phyloP scores from a whole-genome alignment of 2,888 invertebrate species.

The Amorpha juglandis region DNA sequence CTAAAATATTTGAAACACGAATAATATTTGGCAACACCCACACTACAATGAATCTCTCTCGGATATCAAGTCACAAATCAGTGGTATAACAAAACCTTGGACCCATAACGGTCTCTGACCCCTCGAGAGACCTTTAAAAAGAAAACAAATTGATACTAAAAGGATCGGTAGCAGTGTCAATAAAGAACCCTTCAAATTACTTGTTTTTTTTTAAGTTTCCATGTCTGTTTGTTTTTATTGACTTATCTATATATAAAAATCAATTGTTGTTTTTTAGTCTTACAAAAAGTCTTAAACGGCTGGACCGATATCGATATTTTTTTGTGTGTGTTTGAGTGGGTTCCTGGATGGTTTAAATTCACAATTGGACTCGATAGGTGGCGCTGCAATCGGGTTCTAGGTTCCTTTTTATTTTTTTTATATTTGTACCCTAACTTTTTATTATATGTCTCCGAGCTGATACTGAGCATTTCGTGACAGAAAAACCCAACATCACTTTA shows the following conservation, averaged over 20 bases:
- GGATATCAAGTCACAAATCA: background rate
- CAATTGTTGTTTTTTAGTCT: too few relatives aligned
- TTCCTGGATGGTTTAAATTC: too few relatives aligned
- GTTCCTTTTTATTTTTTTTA: too few relatives aligned
- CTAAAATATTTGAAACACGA: background rate
- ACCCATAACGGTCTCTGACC: conserved; percentile 6
- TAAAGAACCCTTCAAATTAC: background rate
- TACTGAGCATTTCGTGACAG: too few relatives aligned
- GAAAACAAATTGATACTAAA: background rate
- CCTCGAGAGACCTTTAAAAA: background rate
- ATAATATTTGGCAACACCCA: background rate
- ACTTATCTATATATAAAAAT: background rate
- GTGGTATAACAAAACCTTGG: background rate
- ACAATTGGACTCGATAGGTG: too few relatives aligned
- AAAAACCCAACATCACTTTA: too few relatives aligned
- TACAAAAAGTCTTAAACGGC: too few relatives aligned
- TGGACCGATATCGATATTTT: too few relatives aligned
- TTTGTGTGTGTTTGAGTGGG: too few relatives aligned
- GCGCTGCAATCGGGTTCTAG: too few relatives aligned
- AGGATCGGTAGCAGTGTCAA: background rate
- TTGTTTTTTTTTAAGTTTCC: background rate
- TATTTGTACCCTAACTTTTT: too few relatives aligned
- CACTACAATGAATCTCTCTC: background rate
- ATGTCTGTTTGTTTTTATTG: background rate
- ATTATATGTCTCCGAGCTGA: too few relatives aligned